Conservation (phyloP, 2,888 invertebrate species). For the Drosophila putrida region DNA sequence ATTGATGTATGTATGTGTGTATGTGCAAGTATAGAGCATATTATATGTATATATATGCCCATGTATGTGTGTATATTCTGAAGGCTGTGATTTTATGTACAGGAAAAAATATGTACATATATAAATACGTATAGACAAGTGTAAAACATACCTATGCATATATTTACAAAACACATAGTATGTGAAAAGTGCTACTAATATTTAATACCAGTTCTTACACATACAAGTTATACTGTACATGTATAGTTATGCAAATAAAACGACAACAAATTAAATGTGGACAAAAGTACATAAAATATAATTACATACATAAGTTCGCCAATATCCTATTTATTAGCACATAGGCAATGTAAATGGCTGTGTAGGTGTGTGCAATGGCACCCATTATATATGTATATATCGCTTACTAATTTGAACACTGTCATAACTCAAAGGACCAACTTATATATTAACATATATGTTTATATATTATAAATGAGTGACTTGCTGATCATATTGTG, state of each 20-base stretch:
- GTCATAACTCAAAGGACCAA: too few relatives aligned
- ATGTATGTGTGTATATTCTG: conserved; percentile 21
- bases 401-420: too few relatives aligned
- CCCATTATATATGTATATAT: not conserved
- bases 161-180: not conserved
- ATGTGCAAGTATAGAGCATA: not conserved
- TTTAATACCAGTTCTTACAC: not conserved
- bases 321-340: conserved; percentile 8
- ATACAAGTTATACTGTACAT: not conserved
- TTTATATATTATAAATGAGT: not conserved
- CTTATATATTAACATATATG: not conserved
- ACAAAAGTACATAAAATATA: not conserved
- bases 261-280: conserved; percentile 2
- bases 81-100: conserved; percentile 28
- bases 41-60: conserved; percentile 1
- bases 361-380: conserved; percentile 3
- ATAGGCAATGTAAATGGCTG: conserved; percentile 1
- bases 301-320: not conserved
- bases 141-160: conserved; percentile 8
- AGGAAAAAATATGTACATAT: conserved; percentile 22
- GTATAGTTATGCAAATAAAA: conserved; percentile 18
- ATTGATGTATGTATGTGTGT: conserved; percentile 47
- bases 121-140: conserved; percentile 17
- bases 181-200: not conserved
- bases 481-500: too few relatives aligned